Conservation (phyloP, 2,888 invertebrate species). For the Drosophila bunnanda region DNA sequence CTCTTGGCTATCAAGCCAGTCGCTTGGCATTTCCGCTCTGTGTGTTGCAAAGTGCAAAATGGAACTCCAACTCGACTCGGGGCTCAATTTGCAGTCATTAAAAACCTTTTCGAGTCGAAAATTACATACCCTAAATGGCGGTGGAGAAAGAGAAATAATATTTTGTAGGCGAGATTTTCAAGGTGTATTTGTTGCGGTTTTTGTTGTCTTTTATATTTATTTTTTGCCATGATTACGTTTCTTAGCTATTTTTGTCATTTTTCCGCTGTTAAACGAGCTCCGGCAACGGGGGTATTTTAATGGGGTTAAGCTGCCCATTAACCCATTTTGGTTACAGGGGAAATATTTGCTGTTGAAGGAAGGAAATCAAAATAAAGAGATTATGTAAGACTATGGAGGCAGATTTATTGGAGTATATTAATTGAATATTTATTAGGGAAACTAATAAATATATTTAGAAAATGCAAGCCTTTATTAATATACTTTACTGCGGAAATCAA, state of each 20-base stretch:
- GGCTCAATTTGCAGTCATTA: conserved; percentile 47
- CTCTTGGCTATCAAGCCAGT: conserved; percentile 17
- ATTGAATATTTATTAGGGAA: not conserved
- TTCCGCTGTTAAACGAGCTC: conserved; percentile 31
- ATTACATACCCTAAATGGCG: conserved; percentile 45
- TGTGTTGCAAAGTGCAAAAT: conserved; percentile 60
- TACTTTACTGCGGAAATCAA: not conserved
- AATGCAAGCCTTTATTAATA: not conserved
- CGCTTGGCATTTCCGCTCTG: conserved; percentile 65
- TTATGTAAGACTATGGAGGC: not conserved
- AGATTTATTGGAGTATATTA: not conserved
- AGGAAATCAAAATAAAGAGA: conserved; percentile 17
- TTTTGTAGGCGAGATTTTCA: conserved; percentile 51
- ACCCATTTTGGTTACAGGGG: conserved; percentile 37
- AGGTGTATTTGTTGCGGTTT: conserved; percentile 56
- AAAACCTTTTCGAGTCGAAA: conserved; percentile 49
- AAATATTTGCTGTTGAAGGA: conserved; percentile 15
- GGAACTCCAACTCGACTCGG: conserved; percentile 6
- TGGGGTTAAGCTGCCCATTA: conserved; percentile 40
- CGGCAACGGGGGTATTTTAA: conserved; percentile 5
- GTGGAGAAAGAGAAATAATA: conserved; percentile 30
- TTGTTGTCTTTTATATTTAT: not conserved
- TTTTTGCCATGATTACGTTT: conserved; percentile 31
- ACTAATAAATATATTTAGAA: not conserved
- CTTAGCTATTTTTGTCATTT: conserved; percentile 34